Conservation (phyloP, 2,797 vertebrate species). For the Periophthalmus magnuspinnatus region DNA sequence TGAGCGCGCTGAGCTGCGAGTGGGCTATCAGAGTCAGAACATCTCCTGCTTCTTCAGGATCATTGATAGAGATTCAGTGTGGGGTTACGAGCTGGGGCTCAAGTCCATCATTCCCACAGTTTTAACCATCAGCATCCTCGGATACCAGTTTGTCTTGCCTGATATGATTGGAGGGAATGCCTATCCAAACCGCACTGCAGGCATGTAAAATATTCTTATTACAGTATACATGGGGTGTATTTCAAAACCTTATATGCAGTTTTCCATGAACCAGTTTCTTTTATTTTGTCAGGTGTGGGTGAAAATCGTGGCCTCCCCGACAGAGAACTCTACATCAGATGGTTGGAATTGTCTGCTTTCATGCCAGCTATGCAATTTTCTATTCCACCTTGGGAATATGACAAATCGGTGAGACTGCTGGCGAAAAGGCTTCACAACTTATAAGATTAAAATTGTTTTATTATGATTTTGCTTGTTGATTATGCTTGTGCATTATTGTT, state of each 20-base stretch:
- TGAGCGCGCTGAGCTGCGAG: slow-evolving; percentile 85
- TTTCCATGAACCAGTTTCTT: not conserved
- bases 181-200: slow-evolving; percentile 79
- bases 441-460: not conserved
- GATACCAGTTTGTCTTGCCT: slow-evolving; percentile 88
- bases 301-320: slow-evolving; percentile 75
- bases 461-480: not conserved
- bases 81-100: slow-evolving; percentile 94
- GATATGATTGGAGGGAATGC: slow-evolving; percentile 94
- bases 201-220: slow-evolving; percentile 21
- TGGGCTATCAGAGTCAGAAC: slow-evolving; percentile 92
- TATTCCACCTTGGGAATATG: slow-evolving; percentile 93
- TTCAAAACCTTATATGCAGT: not conserved
- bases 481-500: not conserved
- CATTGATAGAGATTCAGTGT: slow-evolving; percentile 92
- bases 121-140: slow-evolving; percentile 84
- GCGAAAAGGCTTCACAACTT: not conserved
- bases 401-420: slow-evolving; percentile 73
- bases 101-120: slow-evolving; percentile 95
- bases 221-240: not conserved
- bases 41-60: slow-evolving; percentile 97
- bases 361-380: slow-evolving; percentile 99
- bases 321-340: slow-evolving; percentile 94
- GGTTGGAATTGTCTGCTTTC: slow-evolving; percentile 95
- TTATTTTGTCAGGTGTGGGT: slow-evolving; percentile 27